phyloP scores from a whole-genome alignment of 2,888 invertebrate genomes.

The Lasioglossum pauxillum region DNA sequence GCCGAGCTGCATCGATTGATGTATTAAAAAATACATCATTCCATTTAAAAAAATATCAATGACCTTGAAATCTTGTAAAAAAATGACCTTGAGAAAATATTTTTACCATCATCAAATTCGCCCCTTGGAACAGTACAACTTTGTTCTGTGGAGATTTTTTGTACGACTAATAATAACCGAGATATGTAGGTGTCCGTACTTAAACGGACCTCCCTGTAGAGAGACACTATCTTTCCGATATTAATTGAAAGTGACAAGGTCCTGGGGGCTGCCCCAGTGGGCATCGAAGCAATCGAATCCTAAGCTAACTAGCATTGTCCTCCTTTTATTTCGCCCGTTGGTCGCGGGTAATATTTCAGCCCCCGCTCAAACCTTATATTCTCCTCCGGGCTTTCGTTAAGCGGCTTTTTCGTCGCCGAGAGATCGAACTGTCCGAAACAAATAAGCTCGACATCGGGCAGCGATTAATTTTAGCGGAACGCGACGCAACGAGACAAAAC shows the following conservation, averaged over 20 bases:
- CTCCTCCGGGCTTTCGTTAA: slow-evolving; percentile 13
- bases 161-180: too few relatives aligned
- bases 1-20: too few relatives aligned
- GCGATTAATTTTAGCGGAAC: slow-evolving; percentile 57
- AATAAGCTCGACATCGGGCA: slow-evolving; percentile 52
- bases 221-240: not conserved
- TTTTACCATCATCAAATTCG: too few relatives aligned
- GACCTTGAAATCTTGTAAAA: too few relatives aligned
- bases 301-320: not conserved
- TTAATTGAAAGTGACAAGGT: not conserved
- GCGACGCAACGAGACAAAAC: slow-evolving; percentile 30
- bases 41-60: too few relatives aligned
- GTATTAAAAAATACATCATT: too few relatives aligned
- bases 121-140: too few relatives aligned
- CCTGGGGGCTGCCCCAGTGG: not conserved
- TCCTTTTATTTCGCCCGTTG: not conserved
- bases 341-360: slow-evolving; percentile 32
- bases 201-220: too few relatives aligned
- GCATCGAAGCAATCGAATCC: not conserved
- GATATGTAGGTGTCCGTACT: too few relatives aligned
- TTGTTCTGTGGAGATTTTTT: too few relatives aligned
- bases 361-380: not conserved
- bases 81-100: too few relatives aligned
- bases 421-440: slow-evolving; percentile 49
- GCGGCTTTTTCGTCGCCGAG: slow-evolving; percentile 42